These are phyloP conservation scores for Pyrgilauda ruficollis DNA, from an alignment of 2,113 vertebrate species.

Conservation along the genomic window DNA sequence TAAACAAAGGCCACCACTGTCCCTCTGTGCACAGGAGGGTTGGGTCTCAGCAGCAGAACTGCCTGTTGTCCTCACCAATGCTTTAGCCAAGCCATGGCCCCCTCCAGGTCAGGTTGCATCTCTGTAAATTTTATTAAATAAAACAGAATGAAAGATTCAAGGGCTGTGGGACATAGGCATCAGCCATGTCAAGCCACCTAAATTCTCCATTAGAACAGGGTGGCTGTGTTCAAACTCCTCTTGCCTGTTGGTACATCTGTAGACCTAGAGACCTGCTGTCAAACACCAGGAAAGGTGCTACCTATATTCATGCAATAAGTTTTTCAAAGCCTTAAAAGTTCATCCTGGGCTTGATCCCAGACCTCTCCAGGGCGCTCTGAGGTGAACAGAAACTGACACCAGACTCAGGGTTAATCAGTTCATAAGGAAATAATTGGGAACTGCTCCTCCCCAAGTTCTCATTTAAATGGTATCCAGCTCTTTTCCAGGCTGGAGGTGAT, in stretches of 20 bases:
- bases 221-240: not conserved
- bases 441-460: not conserved
- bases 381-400: not conserved
- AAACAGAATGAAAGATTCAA: not conserved
- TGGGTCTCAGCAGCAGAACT: not conserved
- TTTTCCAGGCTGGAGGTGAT: not conserved
- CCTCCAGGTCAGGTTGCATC: not conserved
- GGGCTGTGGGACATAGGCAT: not conserved
- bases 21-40: accelerated
- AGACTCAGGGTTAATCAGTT: not conserved
- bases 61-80: not conserved
- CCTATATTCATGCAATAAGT: not conserved
- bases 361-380: not conserved
- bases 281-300: not conserved
- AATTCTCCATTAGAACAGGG: not conserved
- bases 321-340: not conserved
- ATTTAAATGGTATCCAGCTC: not conserved
- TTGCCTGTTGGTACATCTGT: not conserved
- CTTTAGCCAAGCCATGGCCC: not conserved
- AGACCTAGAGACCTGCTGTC: not conserved
- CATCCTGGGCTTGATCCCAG: not conserved
- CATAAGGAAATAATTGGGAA: not conserved
- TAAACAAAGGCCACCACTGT: not conserved
- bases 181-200: not conserved
- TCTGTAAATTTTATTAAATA: not conserved